These are phyloP conservation scores for Micropterix aruncella DNA, from an alignment of 2,888 invertebrate species.

Conservation along the genomic window DNA sequence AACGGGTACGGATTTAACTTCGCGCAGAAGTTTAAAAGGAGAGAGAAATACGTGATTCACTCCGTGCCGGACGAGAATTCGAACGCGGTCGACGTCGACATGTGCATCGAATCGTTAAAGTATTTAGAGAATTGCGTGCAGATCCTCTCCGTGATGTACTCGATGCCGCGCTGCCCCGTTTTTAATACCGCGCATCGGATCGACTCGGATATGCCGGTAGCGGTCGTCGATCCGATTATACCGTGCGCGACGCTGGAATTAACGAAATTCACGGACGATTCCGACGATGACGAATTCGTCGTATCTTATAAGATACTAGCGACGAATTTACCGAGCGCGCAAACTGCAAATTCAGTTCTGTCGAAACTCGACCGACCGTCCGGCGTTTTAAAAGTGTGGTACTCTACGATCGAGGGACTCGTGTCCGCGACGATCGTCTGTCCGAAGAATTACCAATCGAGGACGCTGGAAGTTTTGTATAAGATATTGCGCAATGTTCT, in stretches of 20 bases:
- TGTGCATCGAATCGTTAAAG: constrained; percentile 68
- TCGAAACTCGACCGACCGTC: constrained; percentile 62
- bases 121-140: constrained; percentile 77
- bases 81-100: constrained; percentile 37
- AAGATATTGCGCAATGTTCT: constrained; percentile 66
- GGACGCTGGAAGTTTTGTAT: constrained; percentile 77
- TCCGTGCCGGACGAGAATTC: constrained; percentile 32
- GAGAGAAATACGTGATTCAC: constrained; percentile 4
- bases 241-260: constrained; percentile 56
- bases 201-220: constrained; percentile 61
- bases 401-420: constrained; percentile 74
- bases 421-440: constrained; percentile 71
- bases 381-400: constrained; percentile 83
- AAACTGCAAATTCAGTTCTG: constrained; percentile 39
- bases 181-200: constrained; percentile 82
- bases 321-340: constrained; percentile 33
- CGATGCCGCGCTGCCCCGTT: constrained; percentile 88
- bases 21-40: constrained; percentile 1
- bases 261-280: constrained; percentile 51
- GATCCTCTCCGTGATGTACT: constrained; percentile 83
- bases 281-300: constrained; percentile 49
- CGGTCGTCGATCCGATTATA: constrained; percentile 74
- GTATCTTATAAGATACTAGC: constrained; percentile 48
- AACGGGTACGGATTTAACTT: constrained; percentile 10
- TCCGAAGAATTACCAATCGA: constrained; percentile 78